Evolutionary conservation across 1,140 invertebrate genomes (phyloP).

Genomic region (Caenorhabditis tropicalis): DNA sequence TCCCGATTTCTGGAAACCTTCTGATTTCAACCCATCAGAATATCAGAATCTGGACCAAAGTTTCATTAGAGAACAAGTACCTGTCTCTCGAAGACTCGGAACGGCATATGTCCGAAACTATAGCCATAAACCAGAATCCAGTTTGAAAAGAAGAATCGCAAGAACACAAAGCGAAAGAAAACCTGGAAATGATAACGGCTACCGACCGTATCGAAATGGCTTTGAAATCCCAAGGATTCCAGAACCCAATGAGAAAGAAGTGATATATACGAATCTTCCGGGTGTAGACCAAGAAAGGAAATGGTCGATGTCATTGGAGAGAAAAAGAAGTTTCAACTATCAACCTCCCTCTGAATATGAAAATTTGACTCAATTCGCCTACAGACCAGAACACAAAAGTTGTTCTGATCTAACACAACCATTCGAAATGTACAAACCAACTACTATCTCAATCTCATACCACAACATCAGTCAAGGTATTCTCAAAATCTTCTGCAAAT

Average conservation of each 20-base stretch:
- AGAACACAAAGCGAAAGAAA: constrained; percentile 20
- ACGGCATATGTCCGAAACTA: not conserved
- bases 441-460: constrained; percentile 19
- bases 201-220: not conserved
- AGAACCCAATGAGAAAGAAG: not conserved
- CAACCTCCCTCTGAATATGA: not conserved
- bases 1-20: constrained; percentile 17
- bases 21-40: not conserved
- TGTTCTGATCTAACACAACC: constrained; percentile 20
- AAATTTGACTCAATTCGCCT: not conserved
- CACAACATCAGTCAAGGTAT: not conserved
- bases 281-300: not conserved
- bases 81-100: not conserved
- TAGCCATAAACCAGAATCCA: not conserved
- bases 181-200: not conserved
- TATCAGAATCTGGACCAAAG: not conserved
- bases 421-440: constrained; percentile 29
- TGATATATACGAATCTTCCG: constrained; percentile 13
- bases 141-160: not conserved
- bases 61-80: not conserved
- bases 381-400: constrained; percentile 19
- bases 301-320: constrained; percentile 10
- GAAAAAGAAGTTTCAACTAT: constrained; percentile 3
- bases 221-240: not conserved
- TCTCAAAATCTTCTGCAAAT: not conserved